Conservation (phyloP, 2,113 vertebrate species). For the Oxyura jamaicensis region DNA sequence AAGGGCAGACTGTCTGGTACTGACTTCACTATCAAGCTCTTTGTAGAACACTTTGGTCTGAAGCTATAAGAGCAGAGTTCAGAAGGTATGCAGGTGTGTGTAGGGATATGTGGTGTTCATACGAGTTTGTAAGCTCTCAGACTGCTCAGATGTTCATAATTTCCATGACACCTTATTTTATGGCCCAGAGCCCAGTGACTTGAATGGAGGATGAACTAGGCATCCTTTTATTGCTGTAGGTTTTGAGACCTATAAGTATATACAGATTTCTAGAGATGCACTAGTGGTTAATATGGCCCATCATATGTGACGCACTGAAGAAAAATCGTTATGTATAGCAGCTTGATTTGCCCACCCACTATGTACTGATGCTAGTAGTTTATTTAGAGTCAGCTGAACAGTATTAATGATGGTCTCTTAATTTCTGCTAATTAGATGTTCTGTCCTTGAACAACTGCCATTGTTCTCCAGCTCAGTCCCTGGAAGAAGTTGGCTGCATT, state of each 20-base stretch:
- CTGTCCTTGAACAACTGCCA: not conserved
- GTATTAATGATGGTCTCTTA: not conserved
- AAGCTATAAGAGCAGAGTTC: not conserved
- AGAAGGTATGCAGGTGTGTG: not conserved
- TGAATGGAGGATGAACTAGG: not conserved
- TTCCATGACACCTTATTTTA: constrained; percentile 3
- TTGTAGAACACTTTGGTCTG: not conserved
- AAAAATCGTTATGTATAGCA: not conserved
- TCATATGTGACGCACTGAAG: not conserved
- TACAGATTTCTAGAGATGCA: not conserved
- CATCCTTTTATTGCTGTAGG: not conserved
- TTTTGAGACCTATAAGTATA: not conserved
- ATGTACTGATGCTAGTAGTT: not conserved
- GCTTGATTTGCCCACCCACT: not conserved
- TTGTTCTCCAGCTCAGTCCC: not conserved
- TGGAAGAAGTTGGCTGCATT: not conserved
- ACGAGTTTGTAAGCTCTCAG: not conserved
- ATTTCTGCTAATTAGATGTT: not conserved
- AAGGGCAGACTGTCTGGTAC: not conserved
- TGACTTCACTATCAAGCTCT: not conserved
- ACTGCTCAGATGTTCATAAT: too few species aligned
- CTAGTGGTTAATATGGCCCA: not conserved
- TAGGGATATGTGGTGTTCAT: not conserved
- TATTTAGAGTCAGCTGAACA: not conserved
- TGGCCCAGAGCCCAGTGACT: not conserved